Base-by-base conservation (phyloP, 2,888 invertebrate genomes). In the Scaptomyza polygonia region DNA sequence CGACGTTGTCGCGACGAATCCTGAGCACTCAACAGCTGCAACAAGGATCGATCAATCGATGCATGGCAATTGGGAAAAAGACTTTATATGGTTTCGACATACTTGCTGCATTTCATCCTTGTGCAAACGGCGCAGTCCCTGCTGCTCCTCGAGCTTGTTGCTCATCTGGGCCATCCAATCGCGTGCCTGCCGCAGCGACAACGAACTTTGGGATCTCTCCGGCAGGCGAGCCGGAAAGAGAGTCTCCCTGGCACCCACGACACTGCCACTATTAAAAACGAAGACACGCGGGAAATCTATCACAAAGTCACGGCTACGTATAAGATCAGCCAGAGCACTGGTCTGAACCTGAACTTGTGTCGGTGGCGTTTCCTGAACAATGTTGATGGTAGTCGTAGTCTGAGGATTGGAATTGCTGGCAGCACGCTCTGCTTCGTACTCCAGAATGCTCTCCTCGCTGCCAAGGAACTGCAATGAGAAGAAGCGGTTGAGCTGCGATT, bases 371-470 rank as follows among this genome's bases (percentile, higher is more conserved):
- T 43, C 51, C 47, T 61, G 75, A 5, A 34, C 51, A 7, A 51
- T 14, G 1, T 12, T 61, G 29, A 62, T 32, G 0, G 42, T 36
- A 6, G 55, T 18, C 0, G 40, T 29, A 7, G 44, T n/a, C 16
- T 68, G 64, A 0, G 32, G 7, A 64, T 32, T 67, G 6, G 57
- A 21, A 8, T 34, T 62, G 40, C 42, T 44, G 36, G 89, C 90
- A 51, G 91, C 91, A 39, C 86, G 80, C 27, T 86, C 88, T 1
- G 89, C 93, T 72, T 96, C 96, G 83, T 96, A 92, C 91, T 96
- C 96, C 59, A 96, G 92, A 77, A 96, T 96, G 90, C 96, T 96
- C 92, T 96, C 96, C 90, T 96, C 96, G 89, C 96, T 96, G 79
- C 96, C 96, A 48, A 96, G 94, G 92, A 96, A 96, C 96, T 96